Conservation (phyloP, 64 coral and sea anemone genomes). For the Astreopora myriophthalma region DNA sequence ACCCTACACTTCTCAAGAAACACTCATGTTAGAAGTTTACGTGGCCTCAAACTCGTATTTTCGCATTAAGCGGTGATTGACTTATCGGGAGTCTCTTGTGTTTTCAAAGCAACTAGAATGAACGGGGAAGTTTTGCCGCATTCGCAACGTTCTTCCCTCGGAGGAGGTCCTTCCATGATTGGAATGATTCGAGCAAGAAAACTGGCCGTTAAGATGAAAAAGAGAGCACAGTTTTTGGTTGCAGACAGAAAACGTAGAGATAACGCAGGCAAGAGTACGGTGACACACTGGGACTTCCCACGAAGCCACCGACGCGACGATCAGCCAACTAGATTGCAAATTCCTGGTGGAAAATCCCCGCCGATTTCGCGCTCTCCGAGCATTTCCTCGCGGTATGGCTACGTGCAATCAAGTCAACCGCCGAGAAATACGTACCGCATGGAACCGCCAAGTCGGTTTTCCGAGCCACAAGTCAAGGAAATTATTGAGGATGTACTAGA, state of each 20-base stretch:
- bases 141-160: slow-evolving; percentile 67
- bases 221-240: slow-evolving; percentile 92
- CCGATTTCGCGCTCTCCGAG: slow-evolving; percentile 75
- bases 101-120: slow-evolving; percentile 34
- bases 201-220: slow-evolving; percentile 91
- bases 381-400: slow-evolving; percentile 37
- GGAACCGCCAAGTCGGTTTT: slow-evolving; percentile 65
- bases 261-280: slow-evolving; percentile 73
- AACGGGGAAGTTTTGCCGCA: slow-evolving; percentile 19
- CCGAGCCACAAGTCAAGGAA: slow-evolving; percentile 67
- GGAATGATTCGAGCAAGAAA: slow-evolving; percentile 98
- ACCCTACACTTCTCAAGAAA: not conserved
- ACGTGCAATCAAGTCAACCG: not conserved
- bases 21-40: slow-evolving; percentile 17
- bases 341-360: slow-evolving; percentile 11
- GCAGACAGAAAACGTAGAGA: slow-evolving; percentile 72
- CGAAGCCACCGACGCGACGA: slow-evolving; percentile 61
- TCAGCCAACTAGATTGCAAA: not conserved
- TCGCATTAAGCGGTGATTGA: not conserved
- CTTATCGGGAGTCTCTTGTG: not conserved
- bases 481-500: slow-evolving; percentile 78
- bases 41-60: not conserved
- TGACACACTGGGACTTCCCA: slow-evolving; percentile 89
- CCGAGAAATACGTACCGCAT: slow-evolving; percentile 67
- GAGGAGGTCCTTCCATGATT: slow-evolving; percentile 78